Conservation (phyloP, 2,113 vertebrate species). For the Mirza zaza region DNA sequence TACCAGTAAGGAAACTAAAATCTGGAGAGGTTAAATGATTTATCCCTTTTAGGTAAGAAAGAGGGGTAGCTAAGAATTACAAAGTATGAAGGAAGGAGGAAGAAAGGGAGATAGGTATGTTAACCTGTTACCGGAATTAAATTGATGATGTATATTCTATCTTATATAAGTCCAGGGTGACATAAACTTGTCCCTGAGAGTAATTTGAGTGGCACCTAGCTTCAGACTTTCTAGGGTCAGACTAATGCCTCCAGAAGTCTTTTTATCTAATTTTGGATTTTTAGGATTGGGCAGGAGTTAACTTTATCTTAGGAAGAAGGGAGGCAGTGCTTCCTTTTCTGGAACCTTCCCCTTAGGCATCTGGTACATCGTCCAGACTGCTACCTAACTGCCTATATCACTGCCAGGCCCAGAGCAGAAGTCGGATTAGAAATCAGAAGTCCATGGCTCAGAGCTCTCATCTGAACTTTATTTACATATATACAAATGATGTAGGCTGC, state of each 20-base stretch:
- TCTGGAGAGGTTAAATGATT: neutral
- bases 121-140: neutral
- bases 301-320: neutral
- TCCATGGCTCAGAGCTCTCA: neutral
- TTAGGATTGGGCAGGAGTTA: neutral
- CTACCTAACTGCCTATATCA: neutral
- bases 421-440: neutral
- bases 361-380: neutral
- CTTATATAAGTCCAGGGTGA: neutral
- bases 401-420: neutral
- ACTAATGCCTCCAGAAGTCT: neutral
- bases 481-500: neutral
- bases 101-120: neutral
- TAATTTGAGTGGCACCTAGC: neutral
- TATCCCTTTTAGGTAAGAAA: neutral
- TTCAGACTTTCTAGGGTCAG: neutral
- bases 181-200: neutral
- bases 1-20: slow-evolving; percentile 23
- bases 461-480: neutral
- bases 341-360: neutral
- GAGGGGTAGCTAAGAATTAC: neutral
- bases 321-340: neutral
- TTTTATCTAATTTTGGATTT: neutral
- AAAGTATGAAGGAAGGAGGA: neutral
- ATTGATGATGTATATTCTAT: neutral